phyloP scores from a whole-genome alignment of 1,140 invertebrate species.

The Calephelis virginiensis region DNA sequence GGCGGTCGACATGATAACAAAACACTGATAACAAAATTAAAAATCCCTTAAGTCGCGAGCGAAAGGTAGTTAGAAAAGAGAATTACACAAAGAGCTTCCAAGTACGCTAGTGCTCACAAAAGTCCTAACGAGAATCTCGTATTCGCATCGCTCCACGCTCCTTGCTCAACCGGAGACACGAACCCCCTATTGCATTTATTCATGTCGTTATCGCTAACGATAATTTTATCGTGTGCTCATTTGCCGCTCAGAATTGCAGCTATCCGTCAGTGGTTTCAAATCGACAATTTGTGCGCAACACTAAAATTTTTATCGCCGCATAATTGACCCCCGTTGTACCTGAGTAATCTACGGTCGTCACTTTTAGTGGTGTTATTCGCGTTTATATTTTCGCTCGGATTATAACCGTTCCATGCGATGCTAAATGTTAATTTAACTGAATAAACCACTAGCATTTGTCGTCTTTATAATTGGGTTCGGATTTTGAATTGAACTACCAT shows the following conservation, averaged over 20 bases:
- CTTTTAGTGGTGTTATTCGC: conserved; percentile 29
- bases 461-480: background rate
- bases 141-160: conserved; percentile 36
- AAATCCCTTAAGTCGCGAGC: background rate
- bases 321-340: conserved; percentile 61
- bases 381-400: conserved; percentile 18
- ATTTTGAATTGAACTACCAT: too few species aligned
- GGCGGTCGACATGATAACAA: background rate
- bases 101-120: conserved; percentile 47
- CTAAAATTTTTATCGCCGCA: conserved; percentile 74
- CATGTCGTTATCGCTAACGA: conserved; percentile 80
- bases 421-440: conserved; percentile 1
- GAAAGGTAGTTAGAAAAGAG: background rate
- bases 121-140: conserved; percentile 55
- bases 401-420: conserved; percentile 8
- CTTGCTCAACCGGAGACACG: conserved; percentile 46
- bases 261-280: conserved; percentile 70
- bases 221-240: conserved; percentile 80
- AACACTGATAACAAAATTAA: background rate
- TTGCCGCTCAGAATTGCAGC: conserved; percentile 74
- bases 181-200: conserved; percentile 79
- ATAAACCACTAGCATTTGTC: background rate
- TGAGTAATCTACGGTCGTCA: conserved; percentile 32
- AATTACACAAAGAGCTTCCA: conserved; percentile 4
- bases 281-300: conserved; percentile 73